Conservation (phyloP, 2,113 vertebrate species). For the Coptodon rendalli region DNA sequence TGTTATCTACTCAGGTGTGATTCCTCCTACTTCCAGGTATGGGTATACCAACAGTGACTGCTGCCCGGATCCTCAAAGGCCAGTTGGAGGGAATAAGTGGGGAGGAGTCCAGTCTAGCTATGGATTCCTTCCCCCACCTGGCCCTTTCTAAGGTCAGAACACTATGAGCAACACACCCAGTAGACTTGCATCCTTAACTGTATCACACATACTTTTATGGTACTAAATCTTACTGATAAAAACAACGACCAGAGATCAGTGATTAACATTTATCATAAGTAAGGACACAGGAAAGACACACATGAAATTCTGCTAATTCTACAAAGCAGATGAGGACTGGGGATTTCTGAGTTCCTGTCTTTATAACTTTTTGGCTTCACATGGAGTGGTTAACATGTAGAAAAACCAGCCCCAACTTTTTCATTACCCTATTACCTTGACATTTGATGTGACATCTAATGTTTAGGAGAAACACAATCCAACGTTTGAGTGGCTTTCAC, state of each 20-base stretch:
- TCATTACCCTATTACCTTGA: too few species aligned
- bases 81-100: constrained; percentile 63
- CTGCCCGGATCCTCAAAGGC: constrained; percentile 76
- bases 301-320: too few species aligned
- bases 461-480: too few species aligned
- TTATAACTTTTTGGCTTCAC: too few species aligned
- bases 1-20: constrained; percentile 1
- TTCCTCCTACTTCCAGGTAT: constrained; percentile 66
- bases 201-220: background rate
- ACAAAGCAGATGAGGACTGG: too few species aligned
- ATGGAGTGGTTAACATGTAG: too few species aligned
- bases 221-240: background rate
- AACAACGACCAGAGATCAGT: background rate
- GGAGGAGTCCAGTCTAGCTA: constrained; percentile 72
- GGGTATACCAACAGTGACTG: constrained; percentile 77
- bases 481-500: too few species aligned
- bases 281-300: too few species aligned
- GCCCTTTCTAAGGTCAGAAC: constrained; percentile 76
- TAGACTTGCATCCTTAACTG: background rate
- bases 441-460: too few species aligned
- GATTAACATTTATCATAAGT: background rate
- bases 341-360: too few species aligned
- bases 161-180: background rate
- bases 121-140: constrained; percentile 76
- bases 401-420: too few species aligned